phyloP scores from a whole-genome alignment of 2,113 vertebrate species.

The Cyanoliseus patagonus region DNA sequence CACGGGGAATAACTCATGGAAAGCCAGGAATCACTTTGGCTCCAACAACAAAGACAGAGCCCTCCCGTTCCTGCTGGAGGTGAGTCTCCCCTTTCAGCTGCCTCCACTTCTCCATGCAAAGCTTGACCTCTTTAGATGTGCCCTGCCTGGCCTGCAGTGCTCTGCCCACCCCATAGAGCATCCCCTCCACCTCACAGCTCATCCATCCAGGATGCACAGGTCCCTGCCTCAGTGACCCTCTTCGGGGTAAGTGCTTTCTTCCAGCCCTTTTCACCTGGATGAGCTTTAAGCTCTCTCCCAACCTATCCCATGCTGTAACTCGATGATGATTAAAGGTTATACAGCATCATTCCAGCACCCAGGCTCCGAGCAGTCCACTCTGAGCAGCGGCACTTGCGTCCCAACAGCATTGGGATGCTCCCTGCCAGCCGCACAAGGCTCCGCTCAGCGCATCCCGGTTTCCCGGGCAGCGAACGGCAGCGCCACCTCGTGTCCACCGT shows the following conservation, averaged over 20 bases:
- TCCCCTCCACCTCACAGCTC: not conserved
- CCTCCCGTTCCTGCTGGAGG: not conserved
- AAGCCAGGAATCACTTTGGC: not conserved
- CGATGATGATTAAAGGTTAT: not conserved
- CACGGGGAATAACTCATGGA: not conserved
- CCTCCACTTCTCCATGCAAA: not conserved
- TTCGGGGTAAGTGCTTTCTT: not conserved
- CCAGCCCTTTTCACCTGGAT: not conserved
- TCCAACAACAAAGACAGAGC: fast-evolving
- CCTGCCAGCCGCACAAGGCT: not conserved
- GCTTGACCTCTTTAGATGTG: not conserved
- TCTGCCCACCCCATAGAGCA: not conserved
- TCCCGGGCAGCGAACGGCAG: not conserved
- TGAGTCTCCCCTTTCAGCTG: not conserved
- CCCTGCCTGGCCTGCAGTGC: not conserved
- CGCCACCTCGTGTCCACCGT: conserved; percentile 19
- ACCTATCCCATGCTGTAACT: not conserved
- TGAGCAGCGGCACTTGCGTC: too few species aligned
- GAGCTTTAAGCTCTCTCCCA: not conserved
- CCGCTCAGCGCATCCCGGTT: fast-evolving
- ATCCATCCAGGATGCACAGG: not conserved
- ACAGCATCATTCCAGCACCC: not conserved
- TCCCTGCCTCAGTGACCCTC: not conserved
- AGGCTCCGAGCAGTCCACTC: fast-evolving
- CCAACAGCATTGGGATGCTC: not conserved